Conservation (phyloP, 2,888 invertebrate genomes). For the Andrena minutula region DNA sequence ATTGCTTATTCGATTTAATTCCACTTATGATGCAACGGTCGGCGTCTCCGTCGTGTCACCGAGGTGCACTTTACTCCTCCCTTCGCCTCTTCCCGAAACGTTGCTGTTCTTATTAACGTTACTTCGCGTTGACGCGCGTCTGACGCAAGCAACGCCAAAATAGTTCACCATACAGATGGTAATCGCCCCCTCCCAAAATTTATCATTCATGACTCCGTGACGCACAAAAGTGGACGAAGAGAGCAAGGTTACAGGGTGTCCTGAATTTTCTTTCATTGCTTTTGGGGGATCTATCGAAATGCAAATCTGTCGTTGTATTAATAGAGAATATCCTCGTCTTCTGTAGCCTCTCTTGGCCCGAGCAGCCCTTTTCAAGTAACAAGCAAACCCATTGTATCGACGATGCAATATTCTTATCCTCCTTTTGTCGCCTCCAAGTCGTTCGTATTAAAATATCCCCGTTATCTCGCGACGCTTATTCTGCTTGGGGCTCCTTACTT, state of each 20-base stretch:
- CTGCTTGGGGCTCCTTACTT: too few relatives aligned
- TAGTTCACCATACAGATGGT: constrained; percentile 15
- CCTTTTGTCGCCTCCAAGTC: not conserved
- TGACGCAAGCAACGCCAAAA: constrained; percentile 5
- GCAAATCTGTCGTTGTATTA: not conserved
- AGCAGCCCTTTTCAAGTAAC: not conserved
- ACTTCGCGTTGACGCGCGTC: not conserved
- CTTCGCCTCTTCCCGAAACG: not conserved
- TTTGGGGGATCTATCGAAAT: constrained; percentile 2
- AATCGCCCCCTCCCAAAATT: constrained; percentile 25
- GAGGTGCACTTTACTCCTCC: constrained; percentile 5
- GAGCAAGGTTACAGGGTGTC: not conserved
- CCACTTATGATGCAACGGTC: constrained; percentile 71
- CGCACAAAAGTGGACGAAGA: not conserved
- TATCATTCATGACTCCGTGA: constrained; percentile 28
- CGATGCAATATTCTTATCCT: not conserved
- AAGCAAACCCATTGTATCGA: not conserved
- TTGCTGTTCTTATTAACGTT: not conserved
- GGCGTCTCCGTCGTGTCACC: not conserved
- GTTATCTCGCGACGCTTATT: constrained; percentile 5
- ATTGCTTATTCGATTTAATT: constrained; percentile 74
- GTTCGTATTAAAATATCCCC: constrained; percentile 23
- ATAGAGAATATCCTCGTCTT: not conserved
- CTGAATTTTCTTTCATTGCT: not conserved
- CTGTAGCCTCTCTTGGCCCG: not conserved